Evolutionary conservation across 2,888 invertebrate species (phyloP), one percentile per base, ranked within the genome.

Genomic region (Mythimna pallens): DNA sequence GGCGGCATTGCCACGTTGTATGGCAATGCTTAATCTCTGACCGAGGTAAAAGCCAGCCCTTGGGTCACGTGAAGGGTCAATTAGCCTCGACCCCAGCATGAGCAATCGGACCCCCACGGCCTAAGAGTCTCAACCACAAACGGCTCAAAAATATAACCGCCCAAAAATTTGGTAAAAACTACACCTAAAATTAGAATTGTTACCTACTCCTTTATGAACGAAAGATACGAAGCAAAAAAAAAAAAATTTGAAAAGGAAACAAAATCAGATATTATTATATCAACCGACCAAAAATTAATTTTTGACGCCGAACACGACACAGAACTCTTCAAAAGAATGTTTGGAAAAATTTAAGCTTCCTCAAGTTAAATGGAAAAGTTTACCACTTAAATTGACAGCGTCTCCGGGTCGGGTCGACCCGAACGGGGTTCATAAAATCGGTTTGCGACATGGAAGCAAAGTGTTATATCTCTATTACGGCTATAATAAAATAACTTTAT

Each of bases 281-380:
- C 84, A 89, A 86, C 89, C 87, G 83, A 83, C 73, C 78, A 14
- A 87, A 92, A 91, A 91, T 89, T 87, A 87, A 89, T 91, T 92
- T 92, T 89, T 91, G 88, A 89, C 89, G 89, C 83, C 84, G 79
- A 88, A 80, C 84, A 81, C 86, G 91, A 89, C 88, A 91, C 88
- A 92, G 69, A 93, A 93, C 91, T 91, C 86, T 88, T 88, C 79
- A 83, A 89, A 94, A 92, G 92, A 93, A 94, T 92, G 91, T 90
- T 89, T 85, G 86, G 89, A 92, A 92, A 87, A 93, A 94, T 91
- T 92, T 92, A 85, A 89, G 90, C 88, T 89, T 86, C 85, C 88
- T 78, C 91, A 95, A 95, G 94, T 95, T 95, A 95, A 96, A 96
- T 95, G 93, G 93, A 91, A 95, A 96, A 95, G 95, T 96, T 96